A percentile compares a stretch with the other conserved stretches of the same genome.
Evolutionary conservation across 2,888 invertebrate genomes (phyloP).

Genomic region (Lasius platythorax): DNA sequence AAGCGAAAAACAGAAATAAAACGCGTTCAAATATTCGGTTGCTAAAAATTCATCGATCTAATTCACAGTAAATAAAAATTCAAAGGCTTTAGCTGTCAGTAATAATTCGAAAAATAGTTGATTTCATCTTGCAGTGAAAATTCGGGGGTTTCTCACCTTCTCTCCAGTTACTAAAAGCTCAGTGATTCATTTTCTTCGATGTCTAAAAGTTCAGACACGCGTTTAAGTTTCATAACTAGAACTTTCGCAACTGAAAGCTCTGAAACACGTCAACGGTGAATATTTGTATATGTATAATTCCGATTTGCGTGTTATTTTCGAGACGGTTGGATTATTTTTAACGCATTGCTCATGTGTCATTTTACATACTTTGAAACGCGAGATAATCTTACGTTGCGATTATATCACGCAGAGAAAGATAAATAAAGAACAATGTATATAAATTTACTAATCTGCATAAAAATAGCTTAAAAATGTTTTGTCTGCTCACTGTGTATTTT

Average conservation of each 20-base stretch:
- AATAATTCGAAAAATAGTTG: background rate
- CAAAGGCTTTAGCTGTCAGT: background rate
- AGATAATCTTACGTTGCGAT: constrained; percentile 22
- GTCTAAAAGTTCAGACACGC: constrained; percentile 13
- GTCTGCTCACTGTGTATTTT: background rate
- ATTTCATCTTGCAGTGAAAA: constrained; percentile 1
- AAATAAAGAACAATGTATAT: background rate
- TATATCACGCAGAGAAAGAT: constrained; percentile 10
- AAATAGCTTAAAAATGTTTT: background rate
- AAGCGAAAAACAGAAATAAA: background rate
- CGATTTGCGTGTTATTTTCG: constrained; percentile 34
- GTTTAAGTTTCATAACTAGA: background rate
- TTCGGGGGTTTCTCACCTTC: background rate
- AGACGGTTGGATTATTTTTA: constrained; percentile 24
- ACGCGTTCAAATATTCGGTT: background rate
- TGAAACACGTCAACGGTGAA: constrained; percentile 9
- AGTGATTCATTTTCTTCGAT: constrained; percentile 14
- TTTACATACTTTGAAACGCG: constrained; percentile 13
- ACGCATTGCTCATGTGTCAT: constrained; percentile 38
- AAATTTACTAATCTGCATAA: constrained; percentile 8
- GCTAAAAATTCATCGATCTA: background rate
- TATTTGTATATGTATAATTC: constrained; percentile 39
- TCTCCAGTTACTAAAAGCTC: constrained; percentile 2
- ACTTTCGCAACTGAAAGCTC: constrained; percentile 19
- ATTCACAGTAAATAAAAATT: background rate